Evolutionary conservation across 2,797 vertebrate species (phyloP).

Genomic region (Spinus olivaceus): DNA sequence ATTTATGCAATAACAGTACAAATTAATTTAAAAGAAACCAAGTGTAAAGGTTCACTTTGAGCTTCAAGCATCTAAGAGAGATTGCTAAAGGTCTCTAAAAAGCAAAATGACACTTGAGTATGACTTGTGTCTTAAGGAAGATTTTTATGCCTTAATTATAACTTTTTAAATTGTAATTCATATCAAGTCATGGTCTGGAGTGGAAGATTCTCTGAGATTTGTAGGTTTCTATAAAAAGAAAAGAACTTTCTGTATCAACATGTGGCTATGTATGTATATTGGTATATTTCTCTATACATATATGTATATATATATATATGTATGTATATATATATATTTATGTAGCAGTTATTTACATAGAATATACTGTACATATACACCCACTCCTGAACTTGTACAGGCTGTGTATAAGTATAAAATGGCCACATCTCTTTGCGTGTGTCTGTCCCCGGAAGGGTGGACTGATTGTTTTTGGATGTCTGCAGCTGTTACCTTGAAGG

Average conservation of each 20-base stretch:
- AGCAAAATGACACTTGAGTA: not conserved
- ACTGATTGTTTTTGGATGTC: slow-evolving; percentile 99
- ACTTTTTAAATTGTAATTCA: slow-evolving; percentile 41
- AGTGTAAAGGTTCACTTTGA: slow-evolving; percentile 47
- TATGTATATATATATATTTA: slow-evolving; percentile 76
- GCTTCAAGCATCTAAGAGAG: slow-evolving; percentile 22
- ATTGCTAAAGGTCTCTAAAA: slow-evolving; percentile 22
- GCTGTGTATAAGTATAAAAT: slow-evolving; percentile 84
- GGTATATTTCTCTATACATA: slow-evolving; percentile 74
- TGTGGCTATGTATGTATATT: slow-evolving; percentile 71
- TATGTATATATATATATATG: slow-evolving; percentile 69
- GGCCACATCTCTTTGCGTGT: slow-evolving; percentile 96
- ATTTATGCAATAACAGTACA: slow-evolving; percentile 43
- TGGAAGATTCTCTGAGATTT: slow-evolving; percentile 34
- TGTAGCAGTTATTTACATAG: slow-evolving; percentile 67
- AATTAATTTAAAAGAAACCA: slow-evolving; percentile 54
- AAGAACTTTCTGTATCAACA: slow-evolving; percentile 27
- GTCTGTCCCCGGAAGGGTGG: slow-evolving; percentile 99
- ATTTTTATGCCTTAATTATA: slow-evolving; percentile 42
- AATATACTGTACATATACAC: slow-evolving; percentile 77
- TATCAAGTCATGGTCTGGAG: slow-evolving; percentile 33
- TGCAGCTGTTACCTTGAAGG: slow-evolving; percentile 99
- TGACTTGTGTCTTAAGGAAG: slow-evolving; percentile 56
- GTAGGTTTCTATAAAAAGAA: not conserved
- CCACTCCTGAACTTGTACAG: slow-evolving; percentile 70